These are phyloP conservation scores for Zophobas atratus DNA, from an alignment of 1,140 invertebrate species.

Conservation along the genomic window DNA sequence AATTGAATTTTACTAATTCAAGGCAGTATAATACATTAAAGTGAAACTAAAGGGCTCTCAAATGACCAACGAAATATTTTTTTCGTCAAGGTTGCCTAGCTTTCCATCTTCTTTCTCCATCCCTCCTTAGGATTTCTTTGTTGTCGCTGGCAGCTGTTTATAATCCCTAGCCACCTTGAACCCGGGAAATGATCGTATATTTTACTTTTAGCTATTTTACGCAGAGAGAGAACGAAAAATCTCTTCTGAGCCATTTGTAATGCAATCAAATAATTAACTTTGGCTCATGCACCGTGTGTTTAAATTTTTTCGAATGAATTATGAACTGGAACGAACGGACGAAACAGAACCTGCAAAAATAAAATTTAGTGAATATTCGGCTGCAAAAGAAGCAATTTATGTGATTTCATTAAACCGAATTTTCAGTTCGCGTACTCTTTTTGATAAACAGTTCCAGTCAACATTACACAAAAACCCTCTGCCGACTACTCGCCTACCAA, in stretches of 20 bases:
- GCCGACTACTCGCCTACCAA: slow-evolving; percentile 4
- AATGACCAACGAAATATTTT: slow-evolving; percentile 35
- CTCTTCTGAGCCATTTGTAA: slow-evolving; percentile 20
- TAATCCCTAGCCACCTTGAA: slow-evolving; percentile 26
- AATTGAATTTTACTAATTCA: slow-evolving; percentile 43
- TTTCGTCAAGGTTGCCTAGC: slow-evolving; percentile 18
- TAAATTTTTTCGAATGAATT: slow-evolving; percentile 19
- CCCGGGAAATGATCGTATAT: slow-evolving; percentile 24
- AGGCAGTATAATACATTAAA: slow-evolving; percentile 36
- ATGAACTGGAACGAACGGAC: slow-evolving; percentile 11
- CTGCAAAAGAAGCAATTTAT: slow-evolving; percentile 34
- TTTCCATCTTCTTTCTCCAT: slow-evolving; percentile 32
- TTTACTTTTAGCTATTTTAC: slow-evolving; percentile 29
- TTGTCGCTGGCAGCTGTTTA: slow-evolving; percentile 36
- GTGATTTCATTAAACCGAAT: slow-evolving; percentile 40
- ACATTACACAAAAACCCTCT: slow-evolving; percentile 14
- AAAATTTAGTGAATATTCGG: slow-evolving; percentile 39
- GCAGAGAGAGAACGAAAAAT: background rate
- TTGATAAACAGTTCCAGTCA: slow-evolving; percentile 38
- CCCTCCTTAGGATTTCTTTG: slow-evolving; percentile 14
- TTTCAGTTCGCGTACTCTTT: slow-evolving; percentile 26
- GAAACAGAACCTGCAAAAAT: slow-evolving; percentile 26
- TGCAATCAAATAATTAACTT: slow-evolving; percentile 26
- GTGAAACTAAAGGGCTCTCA: slow-evolving; percentile 41
- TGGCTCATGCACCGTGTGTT: slow-evolving; percentile 17